Base-by-base conservation (phyloP, 2,113 vertebrate genomes). In the Anguilla japonica region DNA sequence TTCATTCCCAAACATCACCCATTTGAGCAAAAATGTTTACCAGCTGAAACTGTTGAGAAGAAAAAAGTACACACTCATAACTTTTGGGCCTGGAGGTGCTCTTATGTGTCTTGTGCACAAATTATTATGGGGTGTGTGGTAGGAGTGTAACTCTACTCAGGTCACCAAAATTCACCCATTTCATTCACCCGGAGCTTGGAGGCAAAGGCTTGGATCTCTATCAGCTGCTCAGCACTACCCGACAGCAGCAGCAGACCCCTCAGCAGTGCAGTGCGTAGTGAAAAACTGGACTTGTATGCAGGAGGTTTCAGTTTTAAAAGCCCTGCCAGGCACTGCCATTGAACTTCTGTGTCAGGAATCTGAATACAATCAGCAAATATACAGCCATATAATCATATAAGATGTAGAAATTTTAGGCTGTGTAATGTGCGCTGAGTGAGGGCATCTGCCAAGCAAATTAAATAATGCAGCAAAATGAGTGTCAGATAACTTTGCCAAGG, bases 401-500 rank as follows among this genome's bases (percentile, higher is more conserved):
- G 2, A 34, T 75, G 60, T 14, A 75, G 26, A 75, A 34, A 67
- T 29, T 1, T 13, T 34, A 34, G 34, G 71, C 71, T 75, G 5
- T 13, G 26, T 34, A 75, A 75, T 13, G 11, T 3, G 71, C 71
- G 5, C 71, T 75, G 71, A 26, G n/a, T 34, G n/a, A n/a, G 26
- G 71, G n/a, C 71, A n/a, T 75, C 71, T 34, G 71, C 71, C n/a
- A 29, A 75, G 71, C 26, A 75, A 34, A 34, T 75, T 29, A 75
- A 75, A 34, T 75, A n/a, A 75, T 34, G 26, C 26, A 34, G 26
- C 63, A n/a, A 34, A 26, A 40, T 79, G 75, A 87, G 83, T n/a
- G 22, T 60, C 82, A 15, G 26, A 67, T 63, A 15, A 46, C 56
- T 84, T 75, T 84, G 56, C 26, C 87, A 80, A 80, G 81, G 87